These are phyloP conservation scores for Brachystomella parvula DNA, from an alignment of 1,140 invertebrate genomes.

Conservation along the genomic window DNA sequence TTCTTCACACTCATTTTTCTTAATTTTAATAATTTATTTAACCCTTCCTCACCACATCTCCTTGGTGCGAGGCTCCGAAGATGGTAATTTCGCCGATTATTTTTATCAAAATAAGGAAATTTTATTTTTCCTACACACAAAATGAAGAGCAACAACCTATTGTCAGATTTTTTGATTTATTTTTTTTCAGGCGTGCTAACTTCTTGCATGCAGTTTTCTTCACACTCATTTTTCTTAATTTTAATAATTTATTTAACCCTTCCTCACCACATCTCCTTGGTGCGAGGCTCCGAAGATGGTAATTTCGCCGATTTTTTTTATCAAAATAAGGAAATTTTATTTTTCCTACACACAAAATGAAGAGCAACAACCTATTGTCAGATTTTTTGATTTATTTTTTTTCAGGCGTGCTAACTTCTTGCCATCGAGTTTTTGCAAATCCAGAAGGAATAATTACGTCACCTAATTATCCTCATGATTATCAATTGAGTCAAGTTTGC, in stretches of 20 bases:
- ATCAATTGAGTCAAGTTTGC: conserved; percentile 39
- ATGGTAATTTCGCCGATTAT: too few species aligned
- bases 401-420: conserved; percentile 29
- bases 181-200: conserved; percentile 25
- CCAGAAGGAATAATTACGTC: conserved; percentile 39
- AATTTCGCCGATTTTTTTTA: not conserved
- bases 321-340: not conserved
- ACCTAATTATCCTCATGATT: conserved; percentile 40
- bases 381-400: conserved; percentile 10
- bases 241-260: not conserved
- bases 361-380: not conserved
- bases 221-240: too few species aligned
- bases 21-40: not conserved
- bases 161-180: not conserved
- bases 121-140: not conserved
- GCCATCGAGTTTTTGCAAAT: conserved; percentile 37
- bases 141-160: not conserved
- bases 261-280: not conserved
- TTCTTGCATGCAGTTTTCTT: too few species aligned
- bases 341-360: not conserved
- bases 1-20: too few species aligned
- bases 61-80: not conserved
- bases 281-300: not conserved
- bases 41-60: not conserved
- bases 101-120: not conserved